Conservation (phyloP, 2,797 vertebrate genomes). For the Champsocephalus gunnari region DNA sequence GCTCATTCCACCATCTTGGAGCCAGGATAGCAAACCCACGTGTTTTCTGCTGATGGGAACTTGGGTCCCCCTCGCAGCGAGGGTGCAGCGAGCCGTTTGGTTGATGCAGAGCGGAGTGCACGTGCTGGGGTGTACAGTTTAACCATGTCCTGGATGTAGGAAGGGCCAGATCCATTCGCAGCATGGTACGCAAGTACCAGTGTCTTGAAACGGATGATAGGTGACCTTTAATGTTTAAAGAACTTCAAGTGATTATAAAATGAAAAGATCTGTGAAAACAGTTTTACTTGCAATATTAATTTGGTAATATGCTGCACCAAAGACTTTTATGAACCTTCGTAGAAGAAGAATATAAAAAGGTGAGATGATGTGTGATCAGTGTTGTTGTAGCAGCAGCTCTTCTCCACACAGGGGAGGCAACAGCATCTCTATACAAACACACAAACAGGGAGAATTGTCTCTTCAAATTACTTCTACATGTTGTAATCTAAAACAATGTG, state of each 20-base stretch:
- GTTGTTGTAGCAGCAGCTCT: conserved; percentile 30
- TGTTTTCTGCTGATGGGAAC: too few relatives aligned
- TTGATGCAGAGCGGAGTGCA: too few relatives aligned
- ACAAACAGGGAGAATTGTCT: not conserved
- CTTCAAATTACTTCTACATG: not conserved
- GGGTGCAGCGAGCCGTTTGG: too few relatives aligned
- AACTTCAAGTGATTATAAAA: not conserved
- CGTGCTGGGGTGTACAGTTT: too few relatives aligned
- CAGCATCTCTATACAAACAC: not conserved
- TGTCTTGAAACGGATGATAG: too few relatives aligned
- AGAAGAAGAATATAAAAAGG: not conserved
- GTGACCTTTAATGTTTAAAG: not conserved
- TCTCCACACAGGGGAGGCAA: conserved; percentile 44
- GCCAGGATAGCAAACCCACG: too few relatives aligned
- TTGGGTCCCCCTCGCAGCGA: too few relatives aligned
- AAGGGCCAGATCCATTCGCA: too few relatives aligned
- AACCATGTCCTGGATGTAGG: too few relatives aligned
- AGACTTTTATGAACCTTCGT: not conserved
- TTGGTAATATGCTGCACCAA: not conserved
- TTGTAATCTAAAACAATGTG: not conserved
- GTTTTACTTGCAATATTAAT: not conserved
- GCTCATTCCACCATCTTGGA: too few relatives aligned
- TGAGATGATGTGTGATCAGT: not conserved
- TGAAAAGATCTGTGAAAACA: too few relatives aligned
- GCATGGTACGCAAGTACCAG: too few relatives aligned